Base-by-base conservation (phyloP, 2,113 vertebrate species). In the Notothenia coriiceps region DNA sequence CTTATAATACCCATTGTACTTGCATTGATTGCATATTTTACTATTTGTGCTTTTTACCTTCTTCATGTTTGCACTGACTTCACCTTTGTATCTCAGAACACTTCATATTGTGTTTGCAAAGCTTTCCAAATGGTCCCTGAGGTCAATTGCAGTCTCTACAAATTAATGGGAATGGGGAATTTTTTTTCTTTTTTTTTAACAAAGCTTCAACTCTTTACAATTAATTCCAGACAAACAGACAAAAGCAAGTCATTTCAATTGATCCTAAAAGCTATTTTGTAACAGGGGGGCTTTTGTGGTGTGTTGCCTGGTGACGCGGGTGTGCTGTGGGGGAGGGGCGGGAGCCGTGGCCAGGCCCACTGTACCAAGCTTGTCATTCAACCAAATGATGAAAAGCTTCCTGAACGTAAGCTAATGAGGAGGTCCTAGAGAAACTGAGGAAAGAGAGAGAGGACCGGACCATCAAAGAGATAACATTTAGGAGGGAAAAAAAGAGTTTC, bases 321-420 rank as follows among this genome's bases (percentile, higher is more conserved):
- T 70, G 68, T 78, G 65, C 63, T 18, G 77, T 74, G 89, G 91
- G 90, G 86, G 90, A 91, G 91, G 91, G 87, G 87, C 18, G 4
- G 63, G 59, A 86, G 79, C 80, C 79, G 54, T 29, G 74, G 80
- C 69, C 13, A 54, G 79, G 89, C 84, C 91, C 88, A 90, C 90
- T 84, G 86, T 93, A 92, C 86, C 68, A n/a, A 82, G 86, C 86
- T 88, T 87, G 85, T 91, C 90, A 93, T 92, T 94, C 92, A 92
- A 88, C 88, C 86, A 87, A 90, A 91, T 92, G 90, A 95, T 95
- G 92, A 94, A 95, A 94, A 93, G 94, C 93, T 95, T 95, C 94
- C 94, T 93, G 93, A 95, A 86, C 77, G 84, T 88, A 90, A 92
- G 83, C 91, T 95, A 94, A 94, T 93, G 92, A 95, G 92, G 84